phyloP scores from a whole-genome alignment of 1,140 invertebrate genomes.

The Harlomillsia oculata region DNA sequence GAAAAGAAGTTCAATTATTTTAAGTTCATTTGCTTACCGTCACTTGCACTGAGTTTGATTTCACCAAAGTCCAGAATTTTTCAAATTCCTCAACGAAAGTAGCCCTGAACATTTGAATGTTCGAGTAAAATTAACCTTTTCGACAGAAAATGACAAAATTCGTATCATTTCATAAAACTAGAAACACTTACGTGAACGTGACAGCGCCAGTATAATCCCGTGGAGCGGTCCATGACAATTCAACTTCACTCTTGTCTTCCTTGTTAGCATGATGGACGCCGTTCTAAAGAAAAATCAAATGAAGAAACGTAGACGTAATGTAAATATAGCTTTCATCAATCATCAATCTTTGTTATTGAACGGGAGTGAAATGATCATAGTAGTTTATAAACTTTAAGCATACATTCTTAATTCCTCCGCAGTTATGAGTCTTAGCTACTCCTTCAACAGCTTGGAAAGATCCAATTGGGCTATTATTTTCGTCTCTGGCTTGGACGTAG shows the following conservation, averaged over 20 bases:
- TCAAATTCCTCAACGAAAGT: background rate
- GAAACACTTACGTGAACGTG: slow-evolving; percentile 9
- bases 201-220: slow-evolving; percentile 8
- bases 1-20: no score
- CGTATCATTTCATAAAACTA: background rate
- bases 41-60: no score
- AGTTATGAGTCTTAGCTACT: slow-evolving; percentile 18
- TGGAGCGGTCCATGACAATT: slow-evolving; percentile 16
- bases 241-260: slow-evolving; percentile 9
- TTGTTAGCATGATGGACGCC: slow-evolving; percentile 16
- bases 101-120: background rate
- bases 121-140: background rate
- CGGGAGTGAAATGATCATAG: background rate
- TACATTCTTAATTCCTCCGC: slow-evolving; percentile 12
- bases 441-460: slow-evolving; percentile 4
- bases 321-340: no score
- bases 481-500: slow-evolving; percentile 18
- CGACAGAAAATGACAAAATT: background rate
- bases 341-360: no score
- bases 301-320: no score
- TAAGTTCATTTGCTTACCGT: no score
- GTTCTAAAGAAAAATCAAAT: slow-evolving; percentile 12
- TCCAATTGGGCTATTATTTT: slow-evolving; percentile 3
- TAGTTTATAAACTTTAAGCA: background rate
- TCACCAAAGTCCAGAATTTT: slow-evolving; percentile 2